A percentile compares a stretch with the other conserved stretches of the same genome.
phyloP scores from a whole-genome alignment of 1,140 invertebrate species.

The Drosophila tani region DNA sequence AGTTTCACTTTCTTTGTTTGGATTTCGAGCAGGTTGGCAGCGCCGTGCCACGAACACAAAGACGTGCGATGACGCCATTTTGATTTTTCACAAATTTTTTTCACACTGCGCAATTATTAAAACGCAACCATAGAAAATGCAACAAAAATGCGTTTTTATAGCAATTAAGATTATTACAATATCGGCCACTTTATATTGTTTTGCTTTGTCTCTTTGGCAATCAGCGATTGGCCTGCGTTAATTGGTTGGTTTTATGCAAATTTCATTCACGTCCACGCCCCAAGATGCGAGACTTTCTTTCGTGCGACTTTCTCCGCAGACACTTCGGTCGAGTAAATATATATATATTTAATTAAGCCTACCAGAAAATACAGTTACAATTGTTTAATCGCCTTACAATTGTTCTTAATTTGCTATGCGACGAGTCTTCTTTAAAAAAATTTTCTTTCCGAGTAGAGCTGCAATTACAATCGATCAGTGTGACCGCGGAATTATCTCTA shows the following conservation, averaged over 20 bases:
- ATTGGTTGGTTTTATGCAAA: slow-evolving; percentile 1
- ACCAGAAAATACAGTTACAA: slow-evolving; percentile 34
- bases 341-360: slow-evolving; percentile 30
- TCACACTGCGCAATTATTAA: slow-evolving; percentile 41
- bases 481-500: neutral
- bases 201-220: slow-evolving; percentile 2
- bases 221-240: neutral
- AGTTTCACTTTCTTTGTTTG: slow-evolving; percentile 5
- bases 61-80: slow-evolving; percentile 40
- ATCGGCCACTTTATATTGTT: slow-evolving; percentile 27
- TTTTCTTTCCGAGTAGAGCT: slow-evolving; percentile 7
- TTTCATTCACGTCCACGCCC: slow-evolving; percentile 40
- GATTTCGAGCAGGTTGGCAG: slow-evolving; percentile 29
- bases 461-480: neutral
- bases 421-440: slow-evolving; percentile 11
- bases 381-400: slow-evolving; percentile 36
- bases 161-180: slow-evolving; percentile 25
- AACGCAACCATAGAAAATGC: slow-evolving; percentile 28
- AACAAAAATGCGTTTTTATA: slow-evolving; percentile 28
- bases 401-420: slow-evolving; percentile 13
- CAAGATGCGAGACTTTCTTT: slow-evolving; percentile 26
- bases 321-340: slow-evolving; percentile 36
- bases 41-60: slow-evolving; percentile 47
- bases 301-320: slow-evolving; percentile 22
- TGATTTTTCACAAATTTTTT: slow-evolving; percentile 51